These are phyloP conservation scores for Conus betulinus DNA, from an alignment of 1,140 invertebrate species.

Conservation along the genomic window DNA sequence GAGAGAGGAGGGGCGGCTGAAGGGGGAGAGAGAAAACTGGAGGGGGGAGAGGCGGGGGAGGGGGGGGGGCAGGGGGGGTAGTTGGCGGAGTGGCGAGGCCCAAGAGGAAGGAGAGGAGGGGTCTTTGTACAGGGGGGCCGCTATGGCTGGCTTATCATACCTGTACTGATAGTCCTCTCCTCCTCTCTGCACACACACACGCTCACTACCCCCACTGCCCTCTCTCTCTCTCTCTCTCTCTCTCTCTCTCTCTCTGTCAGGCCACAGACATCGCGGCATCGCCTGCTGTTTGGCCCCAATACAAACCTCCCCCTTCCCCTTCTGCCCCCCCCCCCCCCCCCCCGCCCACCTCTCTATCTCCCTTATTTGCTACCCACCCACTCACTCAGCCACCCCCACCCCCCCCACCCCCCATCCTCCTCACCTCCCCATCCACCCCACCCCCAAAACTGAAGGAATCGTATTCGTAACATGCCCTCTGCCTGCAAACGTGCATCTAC, in stretches of 20 bases:
- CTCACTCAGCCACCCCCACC: neutral
- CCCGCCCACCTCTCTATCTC: neutral
- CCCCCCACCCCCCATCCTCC: neutral
- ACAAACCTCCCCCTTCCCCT: neutral
- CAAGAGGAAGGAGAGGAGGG: neutral
- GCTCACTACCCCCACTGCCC: neutral
- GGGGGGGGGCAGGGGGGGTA: neutral
- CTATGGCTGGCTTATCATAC: slow-evolving; percentile 33
- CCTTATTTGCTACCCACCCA: neutral
- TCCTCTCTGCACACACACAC: neutral
- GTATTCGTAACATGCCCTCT: neutral
- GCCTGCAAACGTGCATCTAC: neutral
- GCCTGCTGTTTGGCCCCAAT: neutral
- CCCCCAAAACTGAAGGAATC: neutral
- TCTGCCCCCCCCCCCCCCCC: neutral
- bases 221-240: neutral
- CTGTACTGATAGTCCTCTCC: slow-evolving; percentile 25
- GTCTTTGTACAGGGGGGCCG: neutral
- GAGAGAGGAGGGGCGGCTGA: slow-evolving; percentile 1
- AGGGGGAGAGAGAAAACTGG: neutral
- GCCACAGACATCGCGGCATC: slow-evolving; percentile 21
- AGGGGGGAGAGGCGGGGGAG: neutral
- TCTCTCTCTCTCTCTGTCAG: neutral
- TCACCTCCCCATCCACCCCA: neutral
- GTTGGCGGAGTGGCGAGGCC: neutral